Percentiles rank a stretch among this genome's conserved stretches.
Evolutionary conservation across 2,888 invertebrate genomes (phyloP).

Genomic region (Drosophila kanekoi): DNA sequence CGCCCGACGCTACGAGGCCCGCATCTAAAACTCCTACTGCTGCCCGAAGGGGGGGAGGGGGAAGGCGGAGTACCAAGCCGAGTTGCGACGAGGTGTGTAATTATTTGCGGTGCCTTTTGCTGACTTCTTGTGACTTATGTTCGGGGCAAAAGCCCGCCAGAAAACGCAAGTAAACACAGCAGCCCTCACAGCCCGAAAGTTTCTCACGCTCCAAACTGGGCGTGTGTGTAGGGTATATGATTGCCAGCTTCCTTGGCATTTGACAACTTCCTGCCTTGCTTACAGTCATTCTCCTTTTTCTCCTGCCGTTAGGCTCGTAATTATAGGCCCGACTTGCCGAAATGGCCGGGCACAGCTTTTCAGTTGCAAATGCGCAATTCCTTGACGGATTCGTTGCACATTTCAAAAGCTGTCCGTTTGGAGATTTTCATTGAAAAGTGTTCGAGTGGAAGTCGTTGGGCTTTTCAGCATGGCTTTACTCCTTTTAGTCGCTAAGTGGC

Average conservation of each 20-base stretch:
- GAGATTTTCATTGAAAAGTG: constrained; percentile 77
- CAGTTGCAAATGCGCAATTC: constrained; percentile 73
- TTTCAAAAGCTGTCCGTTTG: constrained; percentile 50
- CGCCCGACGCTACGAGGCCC: constrained; percentile 33
- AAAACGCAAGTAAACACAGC: constrained; percentile 30
- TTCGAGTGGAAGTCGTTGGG: constrained; percentile 80
- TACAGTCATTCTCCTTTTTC: background rate
- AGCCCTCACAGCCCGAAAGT: constrained; percentile 45
- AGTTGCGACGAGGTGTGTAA: constrained; percentile 62
- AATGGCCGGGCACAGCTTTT: constrained; percentile 44
- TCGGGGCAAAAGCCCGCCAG: constrained; percentile 69
- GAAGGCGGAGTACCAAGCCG: background rate
- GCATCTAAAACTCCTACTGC: constrained; percentile 58
- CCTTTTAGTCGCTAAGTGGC: constrained; percentile 58
- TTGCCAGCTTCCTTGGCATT: constrained; percentile 37
- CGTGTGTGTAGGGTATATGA: constrained; percentile 27
- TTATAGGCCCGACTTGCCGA: constrained; percentile 53
- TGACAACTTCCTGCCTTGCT: constrained; percentile 64
- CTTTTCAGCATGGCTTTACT: constrained; percentile 64
- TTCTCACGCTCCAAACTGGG: constrained; percentile 61
- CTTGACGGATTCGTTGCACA: constrained; percentile 63
- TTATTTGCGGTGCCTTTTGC: constrained; percentile 67
- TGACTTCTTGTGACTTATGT: constrained; percentile 60
- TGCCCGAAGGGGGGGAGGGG: background rate
- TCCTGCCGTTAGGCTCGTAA: constrained; percentile 45